Evolutionary conservation across 2,888 invertebrate species (phyloP).

Genomic region (Tipula confusa): DNA sequence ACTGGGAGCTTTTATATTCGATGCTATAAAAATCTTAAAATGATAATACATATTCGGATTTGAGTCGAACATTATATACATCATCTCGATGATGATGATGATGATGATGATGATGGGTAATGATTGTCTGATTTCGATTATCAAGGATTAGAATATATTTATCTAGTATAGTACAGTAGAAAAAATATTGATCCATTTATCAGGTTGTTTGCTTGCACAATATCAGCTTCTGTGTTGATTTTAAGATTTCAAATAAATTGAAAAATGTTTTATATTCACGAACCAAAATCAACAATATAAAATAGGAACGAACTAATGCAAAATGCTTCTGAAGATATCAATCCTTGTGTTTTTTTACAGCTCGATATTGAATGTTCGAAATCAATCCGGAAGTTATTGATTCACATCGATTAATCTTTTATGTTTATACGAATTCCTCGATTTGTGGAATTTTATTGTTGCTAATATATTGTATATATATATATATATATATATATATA

Average conservation of each 20-base stretch:
- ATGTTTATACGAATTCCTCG: neutral
- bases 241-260: neutral
- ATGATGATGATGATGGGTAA: neutral
- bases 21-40: neutral
- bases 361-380: neutral
- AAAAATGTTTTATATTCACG: neutral
- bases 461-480: neutral
- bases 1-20: neutral
- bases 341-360: neutral
- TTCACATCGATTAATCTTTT: neutral
- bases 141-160: neutral
- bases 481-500: neutral
- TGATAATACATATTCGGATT: neutral
- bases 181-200: conserved; percentile 1
- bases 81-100: neutral
- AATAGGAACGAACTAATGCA: neutral
- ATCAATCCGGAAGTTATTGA: conserved; percentile 3
- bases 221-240: neutral
- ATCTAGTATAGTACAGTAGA: neutral
- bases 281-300: neutral
- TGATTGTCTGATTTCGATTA: conserved; percentile 9
- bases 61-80: neutral
- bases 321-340: neutral
- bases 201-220: neutral
- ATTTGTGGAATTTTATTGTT: neutral